Percentiles rank a stretch among this genome's conserved stretches.
These are phyloP conservation scores for Poeciliopsis paucimaculata DNA, from an alignment of 2,797 vertebrate species.

Conservation along the genomic window DNA sequence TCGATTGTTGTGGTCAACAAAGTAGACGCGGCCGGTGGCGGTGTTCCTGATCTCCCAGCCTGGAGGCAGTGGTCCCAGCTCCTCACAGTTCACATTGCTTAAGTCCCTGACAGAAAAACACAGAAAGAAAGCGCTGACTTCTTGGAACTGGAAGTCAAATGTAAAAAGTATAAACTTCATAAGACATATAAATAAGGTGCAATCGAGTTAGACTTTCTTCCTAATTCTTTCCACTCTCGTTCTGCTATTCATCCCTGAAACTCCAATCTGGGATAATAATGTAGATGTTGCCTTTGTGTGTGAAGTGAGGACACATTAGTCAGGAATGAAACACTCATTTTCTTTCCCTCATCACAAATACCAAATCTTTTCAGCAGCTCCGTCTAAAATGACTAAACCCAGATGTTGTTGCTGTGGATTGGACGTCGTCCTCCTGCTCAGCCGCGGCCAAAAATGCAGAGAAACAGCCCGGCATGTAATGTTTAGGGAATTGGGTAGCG, in stretches of 20 bases:
- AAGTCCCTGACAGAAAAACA: slow-evolving; percentile 85
- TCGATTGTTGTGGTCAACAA: slow-evolving; percentile 98
- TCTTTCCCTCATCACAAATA: slow-evolving; percentile 44
- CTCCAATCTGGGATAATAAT: slow-evolving; percentile 73
- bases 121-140: neutral
- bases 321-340: slow-evolving; percentile 46
- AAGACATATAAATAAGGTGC: neutral
- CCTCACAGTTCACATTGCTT: slow-evolving; percentile 97
- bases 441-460: slow-evolving; percentile 50
- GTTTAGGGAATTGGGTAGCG: slow-evolving; percentile 39
- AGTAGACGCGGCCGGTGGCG: slow-evolving; percentile 95
- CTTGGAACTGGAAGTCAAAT: neutral
- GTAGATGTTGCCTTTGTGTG: slow-evolving; percentile 16
- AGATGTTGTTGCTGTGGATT: slow-evolving; percentile 39
- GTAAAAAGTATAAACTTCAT: neutral
- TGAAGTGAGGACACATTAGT: slow-evolving; percentile 50
- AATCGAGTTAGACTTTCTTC: neutral
- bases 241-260: slow-evolving; percentile 74
- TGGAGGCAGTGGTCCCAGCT: slow-evolving; percentile 94
- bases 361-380: slow-evolving; percentile 48
- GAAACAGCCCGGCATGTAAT: slow-evolving; percentile 38
- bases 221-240: slow-evolving; percentile 24
- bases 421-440: slow-evolving; percentile 23
- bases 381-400: slow-evolving; percentile 62
- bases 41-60: slow-evolving; percentile 98